These are phyloP conservation scores for Heterodera filipjevi DNA, from an alignment of 2,888 invertebrate genomes.

Conservation along the genomic window DNA sequence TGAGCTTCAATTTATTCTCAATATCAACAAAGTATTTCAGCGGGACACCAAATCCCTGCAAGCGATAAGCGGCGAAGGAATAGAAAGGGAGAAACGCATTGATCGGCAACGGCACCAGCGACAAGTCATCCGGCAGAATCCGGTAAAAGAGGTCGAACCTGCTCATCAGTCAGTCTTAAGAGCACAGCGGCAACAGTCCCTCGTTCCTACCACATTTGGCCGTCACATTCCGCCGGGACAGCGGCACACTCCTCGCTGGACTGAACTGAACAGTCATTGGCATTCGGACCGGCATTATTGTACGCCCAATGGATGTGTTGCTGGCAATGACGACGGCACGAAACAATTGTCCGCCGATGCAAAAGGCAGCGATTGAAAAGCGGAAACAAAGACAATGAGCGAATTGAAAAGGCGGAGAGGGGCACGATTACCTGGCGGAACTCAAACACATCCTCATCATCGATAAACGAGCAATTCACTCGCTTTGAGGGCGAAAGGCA, in stretches of 20 bases:
- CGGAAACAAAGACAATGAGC: not conserved
- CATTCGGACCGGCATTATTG: constrained; percentile 12
- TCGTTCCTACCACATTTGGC: constrained; percentile 22
- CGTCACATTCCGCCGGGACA: constrained; percentile 12
- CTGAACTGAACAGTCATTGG: not conserved
- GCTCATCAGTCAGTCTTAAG: constrained; percentile 45
- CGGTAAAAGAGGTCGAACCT: constrained; percentile 63
- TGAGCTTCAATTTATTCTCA: constrained; percentile 13
- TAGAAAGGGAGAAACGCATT: constrained; percentile 62
- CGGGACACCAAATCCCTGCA: constrained; percentile 22
- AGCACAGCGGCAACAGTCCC: not conserved
- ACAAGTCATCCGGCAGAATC: constrained; percentile 54
- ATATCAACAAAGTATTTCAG: constrained; percentile 8
- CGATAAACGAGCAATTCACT: constrained; percentile 56
- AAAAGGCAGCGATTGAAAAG: constrained; percentile 30
- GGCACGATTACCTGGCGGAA: constrained; percentile 1
- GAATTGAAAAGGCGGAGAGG: not conserved
- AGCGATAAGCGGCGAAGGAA: constrained; percentile 54
- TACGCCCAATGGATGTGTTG: constrained; percentile 16
- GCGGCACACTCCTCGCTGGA: not conserved
- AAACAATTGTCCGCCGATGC: constrained; percentile 47
- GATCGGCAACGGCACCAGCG: constrained; percentile 42
- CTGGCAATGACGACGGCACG: constrained; percentile 46
- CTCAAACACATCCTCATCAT: constrained; percentile 42
- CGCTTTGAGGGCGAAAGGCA: constrained; percentile 56